Conservation (phyloP, 92 coral and sea anemone genomes). For the Epizoanthus stellaris region DNA sequence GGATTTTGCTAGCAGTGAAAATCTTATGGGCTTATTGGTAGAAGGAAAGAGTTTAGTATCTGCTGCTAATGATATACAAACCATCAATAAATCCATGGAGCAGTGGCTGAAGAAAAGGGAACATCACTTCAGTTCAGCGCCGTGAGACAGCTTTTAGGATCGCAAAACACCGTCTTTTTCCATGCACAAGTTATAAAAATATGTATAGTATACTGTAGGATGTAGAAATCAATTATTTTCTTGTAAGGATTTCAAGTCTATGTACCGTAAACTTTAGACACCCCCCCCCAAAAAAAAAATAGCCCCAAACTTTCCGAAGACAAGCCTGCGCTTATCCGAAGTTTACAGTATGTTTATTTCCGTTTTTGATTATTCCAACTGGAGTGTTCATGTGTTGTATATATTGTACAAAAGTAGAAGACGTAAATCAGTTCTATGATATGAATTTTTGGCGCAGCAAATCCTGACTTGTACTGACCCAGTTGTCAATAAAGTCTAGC, state of each 20-base stretch:
- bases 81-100: constrained; percentile 9
- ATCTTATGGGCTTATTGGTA: background rate
- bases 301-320: too few relatives aligned
- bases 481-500: too few relatives aligned
- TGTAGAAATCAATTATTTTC: background rate
- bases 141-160: background rate
- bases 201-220: background rate
- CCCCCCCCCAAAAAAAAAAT: too few relatives aligned
- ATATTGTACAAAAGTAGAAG: too few relatives aligned
- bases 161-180: background rate
- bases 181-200: background rate
- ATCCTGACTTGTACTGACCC: too few relatives aligned
- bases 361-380: too few relatives aligned
- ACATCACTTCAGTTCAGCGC: background rate
- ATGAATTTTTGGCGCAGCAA: too few relatives aligned
- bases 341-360: too few relatives aligned
- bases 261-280: too few relatives aligned
- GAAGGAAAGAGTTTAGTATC: constrained; percentile 14
- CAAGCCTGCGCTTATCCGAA: too few relatives aligned
- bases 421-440: too few relatives aligned
- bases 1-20: constrained; percentile 1
- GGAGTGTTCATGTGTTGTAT: too few relatives aligned
- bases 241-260: background rate
- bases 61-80: constrained; percentile 20
- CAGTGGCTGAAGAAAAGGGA: background rate